These are phyloP conservation scores for Rhipidura dahli DNA, from an alignment of 2,113 vertebrate genomes.

Conservation along the genomic window DNA sequence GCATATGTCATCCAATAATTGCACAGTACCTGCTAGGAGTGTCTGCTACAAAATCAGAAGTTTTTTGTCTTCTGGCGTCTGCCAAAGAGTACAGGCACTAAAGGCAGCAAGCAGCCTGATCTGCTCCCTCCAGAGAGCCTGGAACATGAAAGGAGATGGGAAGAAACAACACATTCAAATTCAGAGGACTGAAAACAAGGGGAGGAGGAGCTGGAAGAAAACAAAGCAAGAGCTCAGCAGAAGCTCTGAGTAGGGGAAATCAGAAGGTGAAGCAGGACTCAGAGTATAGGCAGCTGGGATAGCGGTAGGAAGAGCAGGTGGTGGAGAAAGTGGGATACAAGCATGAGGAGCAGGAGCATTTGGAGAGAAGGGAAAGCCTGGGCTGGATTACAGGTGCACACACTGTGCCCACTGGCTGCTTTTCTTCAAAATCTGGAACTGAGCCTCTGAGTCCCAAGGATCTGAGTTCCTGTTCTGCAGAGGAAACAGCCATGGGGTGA, in stretches of 20 bases:
- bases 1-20: background rate
- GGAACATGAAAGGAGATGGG: background rate
- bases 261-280: background rate
- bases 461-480: background rate
- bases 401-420: constrained; percentile 1
- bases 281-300: background rate
- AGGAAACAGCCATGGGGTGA: background rate
- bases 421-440: background rate
- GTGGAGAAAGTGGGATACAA: constrained; percentile 3
- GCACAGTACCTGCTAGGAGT: background rate
- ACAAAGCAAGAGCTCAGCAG: background rate
- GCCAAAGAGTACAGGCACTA: background rate
- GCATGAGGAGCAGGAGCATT: background rate
- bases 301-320: constrained; percentile 42
- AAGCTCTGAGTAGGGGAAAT: background rate
- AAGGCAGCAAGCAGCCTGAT: background rate
- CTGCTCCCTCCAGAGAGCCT: background rate
- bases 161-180: background rate
- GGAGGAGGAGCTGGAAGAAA: background rate
- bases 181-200: background rate
- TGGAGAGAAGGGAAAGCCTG: background rate
- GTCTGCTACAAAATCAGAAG: background rate
- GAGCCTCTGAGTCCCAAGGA: background rate
- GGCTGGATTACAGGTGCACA: background rate
- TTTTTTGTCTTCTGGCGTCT: background rate